Percentiles rank a stretch among this genome's conserved stretches.
These are phyloP conservation scores for Liolophura sinensis DNA, from an alignment of 1,140 invertebrate genomes.

Conservation along the genomic window DNA sequence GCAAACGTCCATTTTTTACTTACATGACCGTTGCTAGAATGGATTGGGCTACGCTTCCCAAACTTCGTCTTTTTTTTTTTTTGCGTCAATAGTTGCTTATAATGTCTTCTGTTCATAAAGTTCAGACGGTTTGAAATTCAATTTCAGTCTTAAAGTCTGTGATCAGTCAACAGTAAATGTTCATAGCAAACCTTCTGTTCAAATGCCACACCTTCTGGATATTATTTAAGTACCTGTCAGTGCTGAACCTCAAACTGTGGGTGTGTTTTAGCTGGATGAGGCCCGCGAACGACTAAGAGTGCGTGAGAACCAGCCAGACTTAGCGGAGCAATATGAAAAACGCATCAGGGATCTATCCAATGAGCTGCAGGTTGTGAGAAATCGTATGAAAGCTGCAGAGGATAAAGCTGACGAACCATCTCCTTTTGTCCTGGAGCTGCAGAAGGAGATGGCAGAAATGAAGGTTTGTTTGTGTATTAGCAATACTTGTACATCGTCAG, in stretches of 20 bases:
- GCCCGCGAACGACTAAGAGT: constrained; percentile 25
- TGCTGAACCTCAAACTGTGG: background rate
- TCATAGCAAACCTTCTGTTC: too few relatives aligned
- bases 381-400: constrained; percentile 67
- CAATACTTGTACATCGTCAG: background rate
- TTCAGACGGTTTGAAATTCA: constrained; percentile 1
- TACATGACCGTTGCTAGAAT: too few relatives aligned
- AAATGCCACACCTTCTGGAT: too few relatives aligned
- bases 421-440: constrained; percentile 68
- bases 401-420: constrained; percentile 66
- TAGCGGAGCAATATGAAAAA: constrained; percentile 48
- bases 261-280: constrained; percentile 38
- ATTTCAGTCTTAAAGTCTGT: too few relatives aligned
- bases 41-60: too few relatives aligned
- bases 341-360: constrained; percentile 67
- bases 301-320: constrained; percentile 24
- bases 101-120: too few relatives aligned
- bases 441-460: constrained; percentile 71
- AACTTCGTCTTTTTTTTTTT: too few relatives aligned
- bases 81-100: too few relatives aligned
- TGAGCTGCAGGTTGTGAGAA: constrained; percentile 69
- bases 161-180: too few relatives aligned
- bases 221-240: background rate
- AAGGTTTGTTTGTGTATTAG: constrained; percentile 59
- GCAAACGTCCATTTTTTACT: too few relatives aligned